Conservation (phyloP, 2,113 vertebrate genomes). For the Leptobrachium ailaonicum region DNA sequence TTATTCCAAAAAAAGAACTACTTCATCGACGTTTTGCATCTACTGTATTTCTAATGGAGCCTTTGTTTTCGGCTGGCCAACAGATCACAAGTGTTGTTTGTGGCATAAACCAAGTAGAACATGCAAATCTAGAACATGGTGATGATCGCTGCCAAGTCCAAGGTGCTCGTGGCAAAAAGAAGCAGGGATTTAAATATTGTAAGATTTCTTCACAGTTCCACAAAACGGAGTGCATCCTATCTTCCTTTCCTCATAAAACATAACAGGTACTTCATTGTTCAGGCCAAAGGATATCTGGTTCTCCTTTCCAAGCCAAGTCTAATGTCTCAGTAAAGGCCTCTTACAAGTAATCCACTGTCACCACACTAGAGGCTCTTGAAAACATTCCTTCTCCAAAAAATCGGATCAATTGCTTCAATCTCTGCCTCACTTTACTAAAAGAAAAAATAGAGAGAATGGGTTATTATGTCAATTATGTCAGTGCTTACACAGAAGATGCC, state of each 20-base stretch:
- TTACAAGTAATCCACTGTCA: neutral
- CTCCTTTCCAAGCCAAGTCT: neutral
- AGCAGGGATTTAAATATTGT: conserved; percentile 22
- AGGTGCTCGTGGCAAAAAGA: conserved; percentile 21
- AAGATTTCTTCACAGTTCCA: conserved; percentile 39
- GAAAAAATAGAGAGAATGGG: neutral
- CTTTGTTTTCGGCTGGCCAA: conserved; percentile 59
- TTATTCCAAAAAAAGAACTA: conserved; percentile 55
- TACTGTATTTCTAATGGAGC: conserved; percentile 56
- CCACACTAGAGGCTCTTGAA: neutral
- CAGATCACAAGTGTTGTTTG: conserved; percentile 49
- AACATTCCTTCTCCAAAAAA: neutral
- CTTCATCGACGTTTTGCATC: conserved; percentile 59
- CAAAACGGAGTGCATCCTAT: conserved; percentile 8
- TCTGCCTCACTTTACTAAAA: conserved; percentile 24
- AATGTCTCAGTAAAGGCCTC: neutral
- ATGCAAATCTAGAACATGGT: conserved; percentile 26
- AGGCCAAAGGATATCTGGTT: neutral
- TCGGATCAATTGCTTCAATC: neutral
- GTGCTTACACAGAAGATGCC: too few relatives aligned
- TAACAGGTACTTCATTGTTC: neutral
- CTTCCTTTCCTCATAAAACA: neutral
- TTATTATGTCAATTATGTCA: neutral
- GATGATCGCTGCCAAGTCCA: conserved; percentile 17
- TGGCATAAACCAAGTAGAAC: conserved; percentile 18